phyloP scores from a whole-genome alignment of 1,140 invertebrate species.

The Bombus waltoni region DNA sequence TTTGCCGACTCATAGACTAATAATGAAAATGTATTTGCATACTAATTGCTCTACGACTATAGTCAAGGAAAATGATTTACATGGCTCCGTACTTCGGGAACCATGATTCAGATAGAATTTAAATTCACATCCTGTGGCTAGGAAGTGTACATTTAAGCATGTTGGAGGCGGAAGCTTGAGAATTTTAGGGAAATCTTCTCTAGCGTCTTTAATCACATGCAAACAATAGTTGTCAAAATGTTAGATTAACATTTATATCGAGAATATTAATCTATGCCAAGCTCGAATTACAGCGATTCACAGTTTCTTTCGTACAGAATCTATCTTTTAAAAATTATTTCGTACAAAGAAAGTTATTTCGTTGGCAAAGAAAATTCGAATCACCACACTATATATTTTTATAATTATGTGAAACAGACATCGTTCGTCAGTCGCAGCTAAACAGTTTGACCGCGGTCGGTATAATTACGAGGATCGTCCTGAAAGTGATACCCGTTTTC shows the following conservation, averaged over 20 bases:
- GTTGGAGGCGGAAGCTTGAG: neutral
- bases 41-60: slow-evolving; percentile 34
- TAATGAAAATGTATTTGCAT: slow-evolving; percentile 60
- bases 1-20: slow-evolving; percentile 40
- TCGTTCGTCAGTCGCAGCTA: no score
- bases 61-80: slow-evolving; percentile 53
- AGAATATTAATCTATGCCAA: neutral
- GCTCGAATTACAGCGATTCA: neutral
- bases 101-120: slow-evolving; percentile 30
- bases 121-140: slow-evolving; percentile 38
- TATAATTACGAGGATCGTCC: no score
- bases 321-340: no score
- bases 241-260: neutral
- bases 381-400: no score
- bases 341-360: no score
- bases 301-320: no score
- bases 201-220: neutral
- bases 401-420: no score
- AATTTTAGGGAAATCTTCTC: slow-evolving; percentile 11
- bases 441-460: no score
- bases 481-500: no score
- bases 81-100: slow-evolving; percentile 20
- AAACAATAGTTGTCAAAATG: neutral
- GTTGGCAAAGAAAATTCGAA: no score
- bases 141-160: neutral